Evolutionary conservation across 1,140 invertebrate species (phyloP).

Genomic region (Myzus persicae): DNA sequence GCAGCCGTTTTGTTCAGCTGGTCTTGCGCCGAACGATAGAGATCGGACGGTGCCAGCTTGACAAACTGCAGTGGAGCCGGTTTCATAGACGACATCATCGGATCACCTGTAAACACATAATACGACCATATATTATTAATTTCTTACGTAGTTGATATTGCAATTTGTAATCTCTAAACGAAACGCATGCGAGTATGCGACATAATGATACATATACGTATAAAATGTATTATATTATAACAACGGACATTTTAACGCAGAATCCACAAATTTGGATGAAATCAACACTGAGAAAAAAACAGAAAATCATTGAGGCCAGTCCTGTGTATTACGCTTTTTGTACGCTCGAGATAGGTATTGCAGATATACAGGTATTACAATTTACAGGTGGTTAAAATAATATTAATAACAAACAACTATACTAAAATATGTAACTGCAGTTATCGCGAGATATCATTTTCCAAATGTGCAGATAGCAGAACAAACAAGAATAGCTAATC

Average conservation of each 20-base stretch:
- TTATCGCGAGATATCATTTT: background rate
- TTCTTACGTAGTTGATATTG: background rate
- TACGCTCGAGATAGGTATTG: background rate
- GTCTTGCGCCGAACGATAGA: conserved; percentile 84
- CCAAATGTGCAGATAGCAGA: background rate
- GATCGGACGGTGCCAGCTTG: conserved; percentile 81
- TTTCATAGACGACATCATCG: conserved; percentile 69
- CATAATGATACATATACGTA: background rate
- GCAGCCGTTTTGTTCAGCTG: conserved; percentile 86
- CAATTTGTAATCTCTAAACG: background rate
- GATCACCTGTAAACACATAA: conserved; percentile 51
- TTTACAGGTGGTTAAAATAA: background rate
- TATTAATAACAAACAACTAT: background rate
- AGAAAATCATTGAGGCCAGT: background rate
- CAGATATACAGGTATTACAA: too few relatives aligned
- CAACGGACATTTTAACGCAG: background rate
- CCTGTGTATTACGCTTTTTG: background rate
- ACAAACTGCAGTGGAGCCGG: conserved; percentile 88
- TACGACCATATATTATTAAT: background rate
- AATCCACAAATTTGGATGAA: background rate
- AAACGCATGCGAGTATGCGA: background rate
- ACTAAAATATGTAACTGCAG: background rate
- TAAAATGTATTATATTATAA: background rate
- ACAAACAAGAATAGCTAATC: background rate
- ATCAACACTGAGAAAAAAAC: background rate